Evolutionary conservation across 2,888 invertebrate genomes (phyloP).

Genomic region (Cataglyphis albicans): DNA sequence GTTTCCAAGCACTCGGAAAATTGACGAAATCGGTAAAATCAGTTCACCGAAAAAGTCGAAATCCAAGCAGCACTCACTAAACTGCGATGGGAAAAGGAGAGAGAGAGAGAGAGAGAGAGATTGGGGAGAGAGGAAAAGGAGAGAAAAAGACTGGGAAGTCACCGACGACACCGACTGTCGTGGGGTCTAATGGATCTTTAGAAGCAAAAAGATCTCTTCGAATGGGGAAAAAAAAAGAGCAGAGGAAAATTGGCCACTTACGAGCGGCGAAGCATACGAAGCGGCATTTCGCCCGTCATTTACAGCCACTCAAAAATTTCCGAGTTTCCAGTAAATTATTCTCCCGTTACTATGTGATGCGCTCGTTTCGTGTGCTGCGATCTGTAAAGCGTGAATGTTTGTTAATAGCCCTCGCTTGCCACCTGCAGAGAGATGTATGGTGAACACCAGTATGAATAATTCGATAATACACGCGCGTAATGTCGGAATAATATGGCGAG

Average conservation of each 20-base stretch:
- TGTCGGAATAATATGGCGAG: conserved; percentile 49
- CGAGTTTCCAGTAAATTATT: conserved; percentile 49
- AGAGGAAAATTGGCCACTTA: conserved; percentile 40
- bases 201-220: conserved; percentile 45
- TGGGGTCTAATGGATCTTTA: conserved; percentile 63
- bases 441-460: conserved; percentile 50
- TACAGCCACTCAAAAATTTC: conserved; percentile 52
- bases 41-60: conserved; percentile 62
- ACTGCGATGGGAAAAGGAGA: background rate
- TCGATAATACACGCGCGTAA: conserved; percentile 53
- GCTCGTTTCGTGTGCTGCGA: conserved; percentile 45
- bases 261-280: conserved; percentile 21
- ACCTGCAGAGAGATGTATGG: conserved; percentile 39
- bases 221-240: conserved; percentile 18
- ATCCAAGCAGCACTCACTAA: conserved; percentile 39
- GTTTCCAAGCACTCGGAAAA: conserved; percentile 51
- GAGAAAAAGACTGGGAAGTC: conserved; percentile 2
- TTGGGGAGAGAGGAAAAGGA: background rate
- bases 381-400: conserved; percentile 57
- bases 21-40: conserved; percentile 69
- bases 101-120: conserved; percentile 21
- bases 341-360: conserved; percentile 3
- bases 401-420: conserved; percentile 52
- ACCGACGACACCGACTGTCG: conserved; percentile 52
- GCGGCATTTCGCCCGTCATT: conserved; percentile 42